Percentiles rank a stretch among this genome's conserved stretches.
These are phyloP conservation scores for Halcyon leucocephala DNA, from an alignment of 2,797 vertebrate genomes.

Conservation along the genomic window DNA sequence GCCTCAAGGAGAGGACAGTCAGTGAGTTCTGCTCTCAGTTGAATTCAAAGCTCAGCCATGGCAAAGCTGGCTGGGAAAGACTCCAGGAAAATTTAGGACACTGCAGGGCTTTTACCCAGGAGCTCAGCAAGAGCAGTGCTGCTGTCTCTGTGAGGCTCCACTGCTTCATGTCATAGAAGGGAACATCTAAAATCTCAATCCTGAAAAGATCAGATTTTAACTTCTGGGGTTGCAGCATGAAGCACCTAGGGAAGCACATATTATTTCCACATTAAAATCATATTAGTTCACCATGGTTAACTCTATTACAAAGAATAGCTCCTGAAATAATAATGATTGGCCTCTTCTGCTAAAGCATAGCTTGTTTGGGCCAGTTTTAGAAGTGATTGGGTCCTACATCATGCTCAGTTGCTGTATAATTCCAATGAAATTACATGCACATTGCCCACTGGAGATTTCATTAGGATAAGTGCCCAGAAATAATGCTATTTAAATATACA, in stretches of 20 bases:
- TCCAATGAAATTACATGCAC: slow-evolving; percentile 43
- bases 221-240: background rate
- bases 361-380: slow-evolving; percentile 38
- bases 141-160: background rate
- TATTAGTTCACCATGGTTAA: slow-evolving; percentile 69
- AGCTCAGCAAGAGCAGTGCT: background rate
- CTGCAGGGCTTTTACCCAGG: background rate
- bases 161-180: background rate
- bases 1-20: background rate
- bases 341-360: slow-evolving; percentile 22
- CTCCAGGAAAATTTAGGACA: background rate
- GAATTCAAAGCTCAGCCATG: background rate
- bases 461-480: slow-evolving; percentile 57
- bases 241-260: slow-evolving; percentile 42
- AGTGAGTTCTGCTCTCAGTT: background rate
- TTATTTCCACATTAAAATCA: slow-evolving; percentile 70
- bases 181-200: background rate
- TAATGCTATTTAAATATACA: slow-evolving; percentile 9
- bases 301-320: slow-evolving; percentile 59
- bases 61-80: background rate
- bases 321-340: slow-evolving; percentile 43
- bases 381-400: slow-evolving; percentile 34
- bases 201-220: background rate
- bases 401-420: slow-evolving; percentile 43
- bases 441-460: slow-evolving; percentile 57